Evolutionary conservation across 1,140 invertebrate species (phyloP), one percentile per base, ranked within the genome.

Genomic region (Magallana gigas): DNA sequence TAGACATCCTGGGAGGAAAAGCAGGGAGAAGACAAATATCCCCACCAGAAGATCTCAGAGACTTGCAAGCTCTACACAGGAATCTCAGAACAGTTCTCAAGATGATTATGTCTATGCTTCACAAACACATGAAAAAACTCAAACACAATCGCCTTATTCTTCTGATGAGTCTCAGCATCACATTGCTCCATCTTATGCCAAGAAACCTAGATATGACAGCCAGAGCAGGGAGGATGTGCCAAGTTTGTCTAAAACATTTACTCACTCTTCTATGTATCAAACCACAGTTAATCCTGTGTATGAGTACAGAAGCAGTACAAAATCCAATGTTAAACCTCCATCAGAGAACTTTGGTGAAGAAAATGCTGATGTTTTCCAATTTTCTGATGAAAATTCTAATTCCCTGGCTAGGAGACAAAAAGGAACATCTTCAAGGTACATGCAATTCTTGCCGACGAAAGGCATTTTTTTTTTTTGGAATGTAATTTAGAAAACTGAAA

Each of bases 11-110:
- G 23, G 36, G 36, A 76, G 62, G n/a, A 82, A n/a, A 60, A 12
- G 48, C 9, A 57, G 8, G 11, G n/a, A 87, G 58, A 56, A 23
- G 6, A 76, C 57, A 29, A 36, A 58, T 48, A 12, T 64, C 11
- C 58, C 85, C 64, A 48, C 83, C 68, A 64, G 88, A 62, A 89
- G 82, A 80, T 89, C 88, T 36, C 82, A 87, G 57, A 80, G 88
- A 76, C 57, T 89, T 9, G 11, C 71, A 76, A 48, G 36, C 56
- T 60, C 57, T n/a, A 80, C 56, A 83, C 68, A 76, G 23, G 23
- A 76, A 29, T 76, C 68, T 11, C 8, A 36, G 8, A 76, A 29
- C 68, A 76, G 23, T 76, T 76, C 68, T 29, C 18, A 76, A 3
- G 14, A 36, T 29, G 8, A 3, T 29, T 18, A 14, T 64, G 60